phyloP scores from a whole-genome alignment of 2,888 invertebrate species.

The Drosophila robusta region DNA sequence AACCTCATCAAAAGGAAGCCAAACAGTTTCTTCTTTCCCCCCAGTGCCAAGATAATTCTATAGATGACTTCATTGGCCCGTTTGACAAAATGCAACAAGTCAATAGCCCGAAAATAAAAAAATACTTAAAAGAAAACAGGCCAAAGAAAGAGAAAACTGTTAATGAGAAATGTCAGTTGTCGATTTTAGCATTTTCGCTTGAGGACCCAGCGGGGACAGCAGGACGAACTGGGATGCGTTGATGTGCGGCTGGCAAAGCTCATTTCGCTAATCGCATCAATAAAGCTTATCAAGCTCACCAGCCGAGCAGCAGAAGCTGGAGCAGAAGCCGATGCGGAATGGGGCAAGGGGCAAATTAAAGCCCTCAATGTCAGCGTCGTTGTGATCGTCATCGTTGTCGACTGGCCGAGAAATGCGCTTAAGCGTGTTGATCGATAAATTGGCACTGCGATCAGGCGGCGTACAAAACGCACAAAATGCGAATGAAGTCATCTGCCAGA shows the following conservation, averaged over 20 bases:
- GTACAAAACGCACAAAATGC: constrained; percentile 72
- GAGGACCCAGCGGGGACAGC: not conserved
- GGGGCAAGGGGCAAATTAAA: constrained; percentile 48
- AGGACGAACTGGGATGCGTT: constrained; percentile 13
- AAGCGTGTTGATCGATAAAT: constrained; percentile 81
- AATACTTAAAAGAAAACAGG: not conserved
- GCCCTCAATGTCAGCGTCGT: constrained; percentile 62
- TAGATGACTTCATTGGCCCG: constrained; percentile 60
- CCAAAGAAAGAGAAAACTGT: constrained; percentile 44
- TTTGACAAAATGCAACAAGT: constrained; percentile 71
- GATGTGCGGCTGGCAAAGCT: constrained; percentile 63
- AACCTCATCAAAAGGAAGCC: too few species aligned
- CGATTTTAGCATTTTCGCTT: constrained; percentile 52
- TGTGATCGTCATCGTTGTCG: constrained; percentile 42
- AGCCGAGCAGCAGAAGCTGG: constrained; percentile 9
- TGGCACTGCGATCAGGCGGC: constrained; percentile 56
- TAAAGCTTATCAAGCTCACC: constrained; percentile 76
- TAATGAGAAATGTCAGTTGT: constrained; percentile 81
- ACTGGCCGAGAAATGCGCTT: constrained; percentile 73
- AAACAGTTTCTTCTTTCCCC: too few species aligned
- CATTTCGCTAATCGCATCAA: constrained; percentile 81
- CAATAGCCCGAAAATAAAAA: constrained; percentile 41
- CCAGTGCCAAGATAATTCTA: constrained; percentile 35
- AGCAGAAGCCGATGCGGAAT: not conserved
- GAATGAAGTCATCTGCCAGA: constrained; percentile 74